Conservation (phyloP, 2,113 vertebrate genomes). For the Pedetes capensis region DNA sequence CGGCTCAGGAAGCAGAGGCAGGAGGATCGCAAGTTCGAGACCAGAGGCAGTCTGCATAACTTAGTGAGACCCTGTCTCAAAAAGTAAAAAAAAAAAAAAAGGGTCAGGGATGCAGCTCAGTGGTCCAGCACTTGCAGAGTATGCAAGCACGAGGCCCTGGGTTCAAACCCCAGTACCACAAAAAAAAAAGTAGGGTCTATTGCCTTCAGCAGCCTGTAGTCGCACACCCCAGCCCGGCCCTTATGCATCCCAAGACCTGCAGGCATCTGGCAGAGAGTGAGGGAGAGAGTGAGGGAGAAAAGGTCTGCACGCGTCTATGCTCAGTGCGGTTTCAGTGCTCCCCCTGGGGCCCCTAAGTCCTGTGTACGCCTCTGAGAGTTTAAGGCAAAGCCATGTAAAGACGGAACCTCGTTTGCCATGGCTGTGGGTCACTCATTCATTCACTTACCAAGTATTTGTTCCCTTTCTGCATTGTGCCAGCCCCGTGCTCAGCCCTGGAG, state of each 20-base stretch:
- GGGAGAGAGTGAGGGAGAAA: neutral
- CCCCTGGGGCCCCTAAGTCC: neutral
- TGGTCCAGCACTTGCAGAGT: too few relatives aligned
- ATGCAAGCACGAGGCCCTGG: too few relatives aligned
- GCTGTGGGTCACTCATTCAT: neutral
- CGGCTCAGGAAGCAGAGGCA: too few relatives aligned
- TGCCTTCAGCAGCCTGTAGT: neutral
- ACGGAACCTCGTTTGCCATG: neutral
- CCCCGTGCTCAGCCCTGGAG: neutral
- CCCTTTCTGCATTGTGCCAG: neutral
- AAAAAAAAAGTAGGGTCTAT: too few relatives aligned
- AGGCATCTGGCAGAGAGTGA: neutral
- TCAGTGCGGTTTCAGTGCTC: neutral
- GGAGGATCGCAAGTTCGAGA: too few relatives aligned
- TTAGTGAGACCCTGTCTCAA: too few relatives aligned
- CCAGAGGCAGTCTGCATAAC: too few relatives aligned
- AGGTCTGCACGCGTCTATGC: rapidly evolving
- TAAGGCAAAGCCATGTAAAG: neutral
- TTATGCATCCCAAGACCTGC: too few relatives aligned
- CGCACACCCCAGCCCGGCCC: too few relatives aligned
- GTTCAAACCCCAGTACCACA: too few relatives aligned
- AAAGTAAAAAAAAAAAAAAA: too few relatives aligned
- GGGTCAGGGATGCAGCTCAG: too few relatives aligned
- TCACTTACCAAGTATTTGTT: neutral
- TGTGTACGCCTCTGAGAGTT: neutral